phyloP scores from a whole-genome alignment of 2,888 invertebrate genomes.

The Drosophila quasianomalipes region DNA sequence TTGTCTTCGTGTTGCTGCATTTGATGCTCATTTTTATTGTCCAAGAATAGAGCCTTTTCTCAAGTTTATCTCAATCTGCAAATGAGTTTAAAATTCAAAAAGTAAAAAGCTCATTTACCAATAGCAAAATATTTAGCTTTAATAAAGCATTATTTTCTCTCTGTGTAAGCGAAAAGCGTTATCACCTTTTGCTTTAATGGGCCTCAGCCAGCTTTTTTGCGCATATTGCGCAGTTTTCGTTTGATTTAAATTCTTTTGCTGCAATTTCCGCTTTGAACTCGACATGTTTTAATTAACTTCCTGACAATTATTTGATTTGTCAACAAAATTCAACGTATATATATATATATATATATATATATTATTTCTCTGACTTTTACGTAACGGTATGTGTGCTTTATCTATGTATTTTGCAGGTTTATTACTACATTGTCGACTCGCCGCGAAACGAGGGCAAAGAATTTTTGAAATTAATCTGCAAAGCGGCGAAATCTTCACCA shows the following conservation, averaged over 20 bases:
- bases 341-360: not conserved
- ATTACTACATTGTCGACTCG: slow-evolving; percentile 96
- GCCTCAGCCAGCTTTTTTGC: not conserved
- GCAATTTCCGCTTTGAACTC: slow-evolving; percentile 52
- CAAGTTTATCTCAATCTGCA: no score
- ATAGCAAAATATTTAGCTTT: rapidly evolving
- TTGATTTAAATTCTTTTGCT: slow-evolving; percentile 39
- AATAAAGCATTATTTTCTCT: not conserved
- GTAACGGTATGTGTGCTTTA: slow-evolving; percentile 11
- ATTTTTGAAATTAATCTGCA: slow-evolving; percentile 98
- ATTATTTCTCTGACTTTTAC: not conserved
- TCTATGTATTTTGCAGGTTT: slow-evolving; percentile 88
- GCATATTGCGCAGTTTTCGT: slow-evolving; percentile 17
- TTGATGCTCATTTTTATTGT: not conserved
- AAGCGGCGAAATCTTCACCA: slow-evolving; percentile 98
- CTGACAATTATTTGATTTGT: slow-evolving; percentile 42
- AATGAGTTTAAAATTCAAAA: not conserved
- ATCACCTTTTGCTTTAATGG: not conserved
- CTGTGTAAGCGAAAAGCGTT: not conserved
- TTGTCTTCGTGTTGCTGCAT: not conserved
- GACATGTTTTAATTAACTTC: slow-evolving; percentile 69
- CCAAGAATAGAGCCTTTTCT: no score
- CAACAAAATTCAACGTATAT: slow-evolving; percentile 7
- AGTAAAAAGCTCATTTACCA: rapidly evolving
- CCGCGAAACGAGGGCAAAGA: slow-evolving; percentile 96